Base-by-base conservation (phyloP, 2,797 vertebrate genomes). In the Periophthalmus magnuspinnatus region DNA sequence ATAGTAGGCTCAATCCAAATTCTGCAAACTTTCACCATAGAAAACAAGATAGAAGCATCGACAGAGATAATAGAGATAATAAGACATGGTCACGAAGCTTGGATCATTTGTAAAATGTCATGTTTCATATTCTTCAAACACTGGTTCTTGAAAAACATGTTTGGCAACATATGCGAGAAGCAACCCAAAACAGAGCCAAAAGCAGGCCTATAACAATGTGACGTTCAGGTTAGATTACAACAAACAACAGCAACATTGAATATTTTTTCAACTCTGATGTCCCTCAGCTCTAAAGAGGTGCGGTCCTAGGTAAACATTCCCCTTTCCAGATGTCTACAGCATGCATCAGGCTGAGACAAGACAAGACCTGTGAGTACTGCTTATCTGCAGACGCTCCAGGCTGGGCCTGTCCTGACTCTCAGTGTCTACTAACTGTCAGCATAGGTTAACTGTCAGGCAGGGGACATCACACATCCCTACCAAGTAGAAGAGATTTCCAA, bases 271-370 rank as follows among this genome's bases (percentile, higher is more conserved):
- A 45, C 56, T 52, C 22, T 45, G 41, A 72, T 69, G 79, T 82
- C 86, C 84, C 78, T 72, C 81, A 84, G 84, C 83, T 80, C 82
- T 68, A 86, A 76, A 74, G 78, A 86, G 87, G 89, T 74, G 83
- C 28, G 71, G 88, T 85, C 80, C 19, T 89, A 85, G 79, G 87
- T 92, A 93, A 93, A 93, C 90, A 93, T 87, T 90, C 89, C 73
- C 36, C 67, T 82, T 92, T 93, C 91, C 95, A 96, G 93, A 94
- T 95, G 94, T 93, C 93, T 93, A 84, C 84, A 88, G 82, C 86
- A 80, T 70, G 89, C 90, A 92, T 86, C 92, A 88, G 87, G 76
- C 85, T 80, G 70, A 85, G 91, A 89, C 96, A 96, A 95, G 96
- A 95, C 94, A 74, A 88, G 93, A 94, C 96, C 93, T 96, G 95